These are phyloP conservation scores for Germaria angustata DNA, from an alignment of 2,888 invertebrate genomes.

Conservation along the genomic window DNA sequence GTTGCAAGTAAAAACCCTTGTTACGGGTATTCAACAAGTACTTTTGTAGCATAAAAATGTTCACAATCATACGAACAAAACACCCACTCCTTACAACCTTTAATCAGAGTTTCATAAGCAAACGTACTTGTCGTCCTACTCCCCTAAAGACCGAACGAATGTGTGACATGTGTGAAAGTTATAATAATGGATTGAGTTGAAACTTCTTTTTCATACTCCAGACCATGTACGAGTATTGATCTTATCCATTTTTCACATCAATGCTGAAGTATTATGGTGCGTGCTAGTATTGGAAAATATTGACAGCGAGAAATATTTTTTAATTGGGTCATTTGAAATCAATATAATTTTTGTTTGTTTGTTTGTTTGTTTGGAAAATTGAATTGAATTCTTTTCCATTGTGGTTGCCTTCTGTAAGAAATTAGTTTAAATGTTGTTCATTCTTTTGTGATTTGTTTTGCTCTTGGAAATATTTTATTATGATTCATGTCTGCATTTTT, in stretches of 20 bases:
- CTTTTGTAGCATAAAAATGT: background rate
- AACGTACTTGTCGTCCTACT: background rate
- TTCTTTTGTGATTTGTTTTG: constrained; percentile 13
- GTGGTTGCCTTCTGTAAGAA: background rate
- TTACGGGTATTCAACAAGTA: constrained; percentile 48
- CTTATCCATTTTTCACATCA: background rate
- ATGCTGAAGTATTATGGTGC: background rate
- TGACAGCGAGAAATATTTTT: background rate
- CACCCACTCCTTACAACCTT: constrained; percentile 42
- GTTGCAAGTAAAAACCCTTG: constrained; percentile 28
- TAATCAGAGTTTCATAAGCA: constrained; percentile 18
- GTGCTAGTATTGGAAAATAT: background rate
- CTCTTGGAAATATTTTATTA: background rate
- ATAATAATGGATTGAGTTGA: background rate
- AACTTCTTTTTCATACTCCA: background rate
- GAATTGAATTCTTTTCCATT: constrained; percentile 35
- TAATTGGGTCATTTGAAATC: constrained; percentile 51
- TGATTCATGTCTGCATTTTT: constrained; percentile 15
- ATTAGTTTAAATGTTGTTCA: constrained; percentile 28
- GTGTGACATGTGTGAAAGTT: constrained; percentile 41
- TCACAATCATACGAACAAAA: background rate
- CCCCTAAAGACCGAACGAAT: background rate
- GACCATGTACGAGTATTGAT: background rate
- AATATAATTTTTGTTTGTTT: constrained; percentile 11
- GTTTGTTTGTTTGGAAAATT: background rate